Evolutionary conservation across 1,140 invertebrate species (phyloP).

Genomic region (Eulimnadia texana): DNA sequence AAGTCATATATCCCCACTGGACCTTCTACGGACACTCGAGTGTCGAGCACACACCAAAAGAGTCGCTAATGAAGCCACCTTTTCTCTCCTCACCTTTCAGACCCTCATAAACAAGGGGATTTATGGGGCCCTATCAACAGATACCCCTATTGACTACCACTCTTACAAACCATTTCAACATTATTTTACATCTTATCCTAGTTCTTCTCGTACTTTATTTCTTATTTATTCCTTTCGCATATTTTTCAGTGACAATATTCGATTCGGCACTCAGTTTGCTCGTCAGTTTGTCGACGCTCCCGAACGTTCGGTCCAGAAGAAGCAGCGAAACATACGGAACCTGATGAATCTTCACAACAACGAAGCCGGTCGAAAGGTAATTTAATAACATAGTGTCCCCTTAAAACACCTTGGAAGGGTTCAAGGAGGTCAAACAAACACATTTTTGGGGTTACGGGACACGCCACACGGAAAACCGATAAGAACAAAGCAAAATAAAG

Average conservation of each 20-base stretch:
- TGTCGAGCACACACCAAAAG: neutral
- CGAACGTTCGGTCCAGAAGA: slow-evolving; percentile 30
- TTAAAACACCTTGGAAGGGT: neutral
- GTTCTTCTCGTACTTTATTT: neutral
- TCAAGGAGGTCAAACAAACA: neutral
- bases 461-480: neutral
- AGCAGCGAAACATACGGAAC: slow-evolving; percentile 31
- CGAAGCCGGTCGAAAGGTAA: slow-evolving; percentile 44
- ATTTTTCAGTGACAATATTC: slow-evolving; percentile 47
- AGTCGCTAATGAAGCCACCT: neutral
- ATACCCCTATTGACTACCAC: neutral
- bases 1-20: neutral
- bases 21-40: neutral
- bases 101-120: neutral
- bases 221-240: too few species aligned
- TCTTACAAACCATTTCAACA: neutral
- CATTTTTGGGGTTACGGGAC: too few species aligned
- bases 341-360: slow-evolving; percentile 53
- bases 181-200: neutral
- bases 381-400: neutral
- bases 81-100: neutral
- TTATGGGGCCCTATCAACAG: neutral
- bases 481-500: neutral
- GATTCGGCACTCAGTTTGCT: slow-evolving; percentile 42
- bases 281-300: slow-evolving; percentile 45